phyloP scores from a whole-genome alignment of 2,888 invertebrate genomes.

The Pandemis corylana region DNA sequence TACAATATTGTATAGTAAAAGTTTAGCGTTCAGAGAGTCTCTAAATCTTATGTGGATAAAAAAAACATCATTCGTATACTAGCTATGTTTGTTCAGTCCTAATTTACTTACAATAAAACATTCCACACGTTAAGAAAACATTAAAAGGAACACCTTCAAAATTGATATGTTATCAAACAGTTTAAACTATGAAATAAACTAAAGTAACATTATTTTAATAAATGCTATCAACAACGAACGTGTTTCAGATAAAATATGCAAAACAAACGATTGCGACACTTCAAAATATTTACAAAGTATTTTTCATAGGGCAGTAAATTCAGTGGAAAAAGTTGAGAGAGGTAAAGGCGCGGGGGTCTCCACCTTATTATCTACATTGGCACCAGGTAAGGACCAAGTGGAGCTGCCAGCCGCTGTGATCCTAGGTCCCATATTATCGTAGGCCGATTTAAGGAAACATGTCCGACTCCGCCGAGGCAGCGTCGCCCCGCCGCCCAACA shows the following conservation, averaged over 20 bases:
- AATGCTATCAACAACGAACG: slow-evolving; percentile 39
- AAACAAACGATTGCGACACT: slow-evolving; percentile 27
- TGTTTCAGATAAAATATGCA: slow-evolving; percentile 37
- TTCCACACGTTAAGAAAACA: slow-evolving; percentile 44
- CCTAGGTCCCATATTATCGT: slow-evolving; percentile 96
- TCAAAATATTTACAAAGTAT: slow-evolving; percentile 38
- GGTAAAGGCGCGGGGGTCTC: slow-evolving; percentile 60
- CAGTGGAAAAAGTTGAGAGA: slow-evolving; percentile 77
- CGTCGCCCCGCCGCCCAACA: slow-evolving; percentile 84
- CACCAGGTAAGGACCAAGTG: slow-evolving; percentile 91
- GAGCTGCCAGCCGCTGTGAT: slow-evolving; percentile 96
- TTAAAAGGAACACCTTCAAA: slow-evolving; percentile 48
- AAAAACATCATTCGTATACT: slow-evolving; percentile 47
- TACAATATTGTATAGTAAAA: slow-evolving; percentile 47
- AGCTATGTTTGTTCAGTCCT: slow-evolving; percentile 48
- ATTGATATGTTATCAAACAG: slow-evolving; percentile 61
- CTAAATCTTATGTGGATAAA: slow-evolving; percentile 42
- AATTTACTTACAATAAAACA: slow-evolving; percentile 41
- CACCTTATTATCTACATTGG: slow-evolving; percentile 63
- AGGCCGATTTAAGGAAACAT: slow-evolving; percentile 87
- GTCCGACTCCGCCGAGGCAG: slow-evolving; percentile 81
- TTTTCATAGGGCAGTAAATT: slow-evolving; percentile 77
- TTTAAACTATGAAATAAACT: slow-evolving; percentile 29
- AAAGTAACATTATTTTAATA: slow-evolving; percentile 28
- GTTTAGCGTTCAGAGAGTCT: slow-evolving; percentile 42